Base-by-base conservation (phyloP, 2,113 vertebrate genomes). In the Megaceryle maxima region DNA sequence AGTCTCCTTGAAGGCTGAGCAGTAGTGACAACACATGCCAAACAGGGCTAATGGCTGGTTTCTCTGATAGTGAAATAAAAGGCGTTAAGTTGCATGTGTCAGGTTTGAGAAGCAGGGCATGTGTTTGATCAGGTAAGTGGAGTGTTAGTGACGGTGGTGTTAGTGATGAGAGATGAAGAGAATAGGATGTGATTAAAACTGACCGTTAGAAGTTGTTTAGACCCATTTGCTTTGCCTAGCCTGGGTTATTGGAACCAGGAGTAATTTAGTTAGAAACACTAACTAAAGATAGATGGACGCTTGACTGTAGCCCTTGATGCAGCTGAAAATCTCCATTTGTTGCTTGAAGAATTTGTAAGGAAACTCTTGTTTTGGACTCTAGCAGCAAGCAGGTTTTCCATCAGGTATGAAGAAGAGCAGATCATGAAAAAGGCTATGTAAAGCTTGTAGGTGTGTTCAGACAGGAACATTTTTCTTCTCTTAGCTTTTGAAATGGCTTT, bases 141-240 rank as follows among this genome's bases (percentile, higher is more conserved):
- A 31, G 6, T 0, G 1, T 33, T 56, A 4, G 16, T 53, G 59
- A 39, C 2, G 1, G 21, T 44, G 43, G n/a, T 0, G 1, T 33
- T 51, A 5, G 16, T 53, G 59, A 35, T 2, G 1, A 55, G 69
- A 74, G 37, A 31, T n/a, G 24, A 25, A 35, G 74, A 84, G 56
- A 81, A 21, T 6, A 70, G 18, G 37, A 44, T 6, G 4, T 37
- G 24, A 25, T 66, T 78, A 59, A 79, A 78, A 51, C 11, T 18
- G 16, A 13, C 43, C 39, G 16, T 28, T 87, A 78, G 41, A 73
- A 18, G 14, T 31, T 53, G 1, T 35, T 87, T 55, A 68, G 67
- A 51, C 2, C 15, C 1, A 0, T 87, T 82, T 83, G 48, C 13
- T 25, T 75, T 94, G 53, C 15, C 7, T 10, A 33, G 18, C 51